phyloP scores from a whole-genome alignment of 2,113 vertebrate genomes.

The Odocoileus hemionus region DNA sequence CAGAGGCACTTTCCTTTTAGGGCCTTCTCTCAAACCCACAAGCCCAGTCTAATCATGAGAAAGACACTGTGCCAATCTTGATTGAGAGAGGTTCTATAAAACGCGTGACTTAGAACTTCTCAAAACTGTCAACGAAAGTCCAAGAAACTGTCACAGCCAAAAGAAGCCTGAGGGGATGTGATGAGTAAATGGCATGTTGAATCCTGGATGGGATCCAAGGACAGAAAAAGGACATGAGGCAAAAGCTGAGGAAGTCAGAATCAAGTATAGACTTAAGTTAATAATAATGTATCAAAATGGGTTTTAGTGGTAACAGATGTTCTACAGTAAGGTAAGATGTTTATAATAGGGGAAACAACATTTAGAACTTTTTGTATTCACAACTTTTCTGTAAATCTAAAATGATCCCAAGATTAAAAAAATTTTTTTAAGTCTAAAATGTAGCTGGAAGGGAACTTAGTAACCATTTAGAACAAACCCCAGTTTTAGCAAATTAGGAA shows the following conservation, averaged over 20 bases:
- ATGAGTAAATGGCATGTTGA: not conserved
- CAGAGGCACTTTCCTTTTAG: not conserved
- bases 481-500: not conserved
- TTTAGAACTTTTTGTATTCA: not conserved
- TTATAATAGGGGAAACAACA: not conserved
- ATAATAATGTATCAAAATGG: not conserved
- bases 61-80: not conserved
- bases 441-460: not conserved
- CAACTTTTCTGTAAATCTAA: not conserved
- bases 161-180: not conserved
- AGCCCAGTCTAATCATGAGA: not conserved
- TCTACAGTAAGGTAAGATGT: not conserved
- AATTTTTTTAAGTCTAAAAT: not conserved
- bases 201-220: not conserved
- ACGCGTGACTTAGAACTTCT: not conserved
- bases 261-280: not conserved
- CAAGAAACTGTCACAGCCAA: not conserved
- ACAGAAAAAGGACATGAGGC: not conserved
- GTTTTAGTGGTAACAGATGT: not conserved
- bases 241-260: not conserved
- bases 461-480: not conserved
- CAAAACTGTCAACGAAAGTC: not conserved
- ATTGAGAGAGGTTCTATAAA: not conserved
- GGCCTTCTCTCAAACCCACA: not conserved
- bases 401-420: not conserved